phyloP scores from a whole-genome alignment of 2,113 vertebrate species.

The Salvelinus alpinus region DNA sequence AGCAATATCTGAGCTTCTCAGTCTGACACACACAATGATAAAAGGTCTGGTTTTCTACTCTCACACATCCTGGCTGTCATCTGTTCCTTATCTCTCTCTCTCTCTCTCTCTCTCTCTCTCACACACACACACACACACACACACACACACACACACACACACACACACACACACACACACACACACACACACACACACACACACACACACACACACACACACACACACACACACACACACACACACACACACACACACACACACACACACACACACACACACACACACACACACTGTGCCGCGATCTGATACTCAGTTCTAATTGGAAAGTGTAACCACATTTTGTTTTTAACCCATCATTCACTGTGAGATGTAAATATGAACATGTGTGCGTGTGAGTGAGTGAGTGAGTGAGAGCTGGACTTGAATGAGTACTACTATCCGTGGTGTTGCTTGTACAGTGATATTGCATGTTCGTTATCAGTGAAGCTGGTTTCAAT shows the following conservation, averaged over 20 bases:
- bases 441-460: slow-evolving; percentile 93
- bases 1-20: slow-evolving; percentile 23
- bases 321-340: slow-evolving; percentile 47
- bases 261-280: neutral
- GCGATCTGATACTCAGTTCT: slow-evolving; percentile 47
- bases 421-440: slow-evolving; percentile 87
- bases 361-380: slow-evolving; percentile 81
- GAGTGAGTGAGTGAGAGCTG: slow-evolving; percentile 62
- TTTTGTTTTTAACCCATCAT: slow-evolving; percentile 61
- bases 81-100: slow-evolving; percentile 46
- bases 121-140: no score
- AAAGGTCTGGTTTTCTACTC: slow-evolving; percentile 55
- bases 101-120: no score
- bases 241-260: no score
- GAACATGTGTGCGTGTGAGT: slow-evolving; percentile 42
- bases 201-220: no score
- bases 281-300: slow-evolving; percentile 41
- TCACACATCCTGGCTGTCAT: slow-evolving; percentile 57
- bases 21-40: slow-evolving; percentile 42
- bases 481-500: slow-evolving; percentile 90
- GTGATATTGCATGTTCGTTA: slow-evolving; percentile 96
- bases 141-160: no score
- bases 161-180: no score
- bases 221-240: neutral
- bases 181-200: no score